A percentile compares a stretch with the other conserved stretches of the same genome.
phyloP scores from a whole-genome alignment of 1,140 invertebrate species.

The Lutraria rhynchaena region DNA sequence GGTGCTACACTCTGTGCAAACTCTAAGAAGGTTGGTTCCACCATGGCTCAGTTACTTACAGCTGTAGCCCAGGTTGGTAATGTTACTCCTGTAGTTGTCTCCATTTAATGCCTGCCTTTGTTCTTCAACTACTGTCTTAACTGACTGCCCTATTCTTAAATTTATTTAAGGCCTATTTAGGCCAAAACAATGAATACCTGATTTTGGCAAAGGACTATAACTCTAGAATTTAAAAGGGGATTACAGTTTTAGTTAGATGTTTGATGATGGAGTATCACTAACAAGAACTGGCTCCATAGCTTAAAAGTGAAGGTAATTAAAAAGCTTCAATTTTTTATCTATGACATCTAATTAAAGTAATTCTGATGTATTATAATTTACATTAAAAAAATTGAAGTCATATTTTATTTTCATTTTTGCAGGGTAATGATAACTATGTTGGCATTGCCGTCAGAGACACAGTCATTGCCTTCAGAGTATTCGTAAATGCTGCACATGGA shows the following conservation, averaged over 20 bases:
- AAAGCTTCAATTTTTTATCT: too few species aligned
- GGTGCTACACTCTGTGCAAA: slow-evolving; percentile 88
- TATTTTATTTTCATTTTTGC: slow-evolving; percentile 46
- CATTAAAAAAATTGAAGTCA: too few species aligned
- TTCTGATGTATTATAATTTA: neutral
- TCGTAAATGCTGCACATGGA: slow-evolving; percentile 88
- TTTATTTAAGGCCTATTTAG: too few species aligned
- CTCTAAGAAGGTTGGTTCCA: slow-evolving; percentile 86
- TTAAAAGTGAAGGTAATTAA: too few species aligned
- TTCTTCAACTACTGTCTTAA: too few species aligned
- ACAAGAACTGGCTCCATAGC: slow-evolving; percentile 7
- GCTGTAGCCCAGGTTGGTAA: slow-evolving; percentile 89
- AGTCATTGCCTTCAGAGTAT: slow-evolving; percentile 87
- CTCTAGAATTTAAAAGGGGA: neutral
- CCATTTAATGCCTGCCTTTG: too few species aligned
- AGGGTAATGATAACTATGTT: slow-evolving; percentile 91
- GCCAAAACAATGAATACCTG: too few species aligned
- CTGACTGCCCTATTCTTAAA: too few species aligned
- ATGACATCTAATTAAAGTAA: too few species aligned
- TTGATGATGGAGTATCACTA: neutral
- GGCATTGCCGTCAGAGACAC: slow-evolving; percentile 92
- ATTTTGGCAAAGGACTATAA: too few species aligned
- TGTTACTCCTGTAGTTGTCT: too few species aligned
- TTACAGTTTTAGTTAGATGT: neutral
- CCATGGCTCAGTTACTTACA: slow-evolving; percentile 91